Evolutionary conservation across 2,113 vertebrate species (phyloP).

Genomic region (Coryphaenoides rupestris): DNA sequence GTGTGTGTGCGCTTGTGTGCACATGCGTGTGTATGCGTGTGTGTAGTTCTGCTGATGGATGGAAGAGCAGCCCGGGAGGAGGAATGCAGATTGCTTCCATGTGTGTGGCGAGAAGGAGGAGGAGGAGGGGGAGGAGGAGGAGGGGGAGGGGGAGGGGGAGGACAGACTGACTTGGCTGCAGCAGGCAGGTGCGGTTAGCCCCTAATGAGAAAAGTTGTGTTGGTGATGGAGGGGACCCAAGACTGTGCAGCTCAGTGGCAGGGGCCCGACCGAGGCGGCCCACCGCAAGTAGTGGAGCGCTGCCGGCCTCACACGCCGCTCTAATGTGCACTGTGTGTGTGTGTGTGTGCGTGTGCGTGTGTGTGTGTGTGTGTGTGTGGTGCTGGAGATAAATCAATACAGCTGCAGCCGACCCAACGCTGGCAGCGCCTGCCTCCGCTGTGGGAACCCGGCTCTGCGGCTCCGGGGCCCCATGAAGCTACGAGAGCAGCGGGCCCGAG

Average conservation of each 20-base stretch:
- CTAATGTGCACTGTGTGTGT: constrained; percentile 28
- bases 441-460: too few relatives aligned
- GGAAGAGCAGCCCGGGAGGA: constrained; percentile 34
- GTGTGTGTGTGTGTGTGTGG: too few relatives aligned
- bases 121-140: too few relatives aligned
- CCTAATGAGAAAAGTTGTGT: constrained; percentile 74
- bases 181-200: constrained; percentile 68
- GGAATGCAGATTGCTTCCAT: constrained; percentile 74
- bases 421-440: too few relatives aligned
- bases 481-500: too few relatives aligned
- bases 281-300: constrained; percentile 62
- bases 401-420: too few relatives aligned
- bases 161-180: constrained; percentile 62
- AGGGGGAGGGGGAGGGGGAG: constrained; percentile 24
- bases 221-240: constrained; percentile 69
- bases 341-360: too few relatives aligned
- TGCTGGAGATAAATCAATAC: too few relatives aligned
- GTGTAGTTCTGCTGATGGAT: neutral
- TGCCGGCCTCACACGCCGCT: constrained; percentile 62
- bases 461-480: too few relatives aligned
- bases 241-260: constrained; percentile 62
- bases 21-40: neutral
- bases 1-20: neutral
- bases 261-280: constrained; percentile 58
- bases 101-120: constrained; percentile 36